phyloP scores from a whole-genome alignment of 1,140 invertebrate species.

The Acyrthosiphon pisum region DNA sequence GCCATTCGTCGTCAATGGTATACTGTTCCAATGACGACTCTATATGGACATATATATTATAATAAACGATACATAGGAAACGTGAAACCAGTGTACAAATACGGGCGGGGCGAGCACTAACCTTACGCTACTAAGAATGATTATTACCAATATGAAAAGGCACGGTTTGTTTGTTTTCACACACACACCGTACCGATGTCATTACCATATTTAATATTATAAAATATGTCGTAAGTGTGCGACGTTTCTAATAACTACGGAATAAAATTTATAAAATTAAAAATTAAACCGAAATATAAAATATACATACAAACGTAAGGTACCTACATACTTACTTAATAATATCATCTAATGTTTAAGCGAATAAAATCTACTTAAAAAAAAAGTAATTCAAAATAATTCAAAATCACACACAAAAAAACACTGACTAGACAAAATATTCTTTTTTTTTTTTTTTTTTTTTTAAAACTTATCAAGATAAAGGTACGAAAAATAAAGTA shows the following conservation, averaged over 20 bases:
- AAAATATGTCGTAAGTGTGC: slow-evolving; percentile 11
- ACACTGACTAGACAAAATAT: slow-evolving; percentile 34
- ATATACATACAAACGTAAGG: neutral
- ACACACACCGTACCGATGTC: neutral
- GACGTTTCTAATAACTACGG: slow-evolving; percentile 33
- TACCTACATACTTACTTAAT: neutral
- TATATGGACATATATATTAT: slow-evolving; percentile 16
- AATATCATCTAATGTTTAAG: slow-evolving; percentile 22
- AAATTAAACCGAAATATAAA: slow-evolving; percentile 30
- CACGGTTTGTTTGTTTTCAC: slow-evolving; percentile 4
- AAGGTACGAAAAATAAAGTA: neutral
- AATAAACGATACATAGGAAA: slow-evolving; percentile 50
- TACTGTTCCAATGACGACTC: slow-evolving; percentile 34
- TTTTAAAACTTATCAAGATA: neutral
- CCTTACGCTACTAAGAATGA: slow-evolving; percentile 30
- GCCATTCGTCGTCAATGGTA: neutral
- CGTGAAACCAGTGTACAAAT: slow-evolving; percentile 52
- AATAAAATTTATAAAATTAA: slow-evolving; percentile 46
- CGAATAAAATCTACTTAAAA: slow-evolving; percentile 27
- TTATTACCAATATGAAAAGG: slow-evolving; percentile 42
- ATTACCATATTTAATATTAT: slow-evolving; percentile 18
- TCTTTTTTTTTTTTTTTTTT: slow-evolving; percentile 12
- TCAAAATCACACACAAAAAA: slow-evolving; percentile 37
- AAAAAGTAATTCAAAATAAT: neutral
- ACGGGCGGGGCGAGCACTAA: slow-evolving; percentile 27